These are phyloP conservation scores for Oxyscelio sp. DNA, from an alignment of 2,888 invertebrate genomes.

Conservation along the genomic window DNA sequence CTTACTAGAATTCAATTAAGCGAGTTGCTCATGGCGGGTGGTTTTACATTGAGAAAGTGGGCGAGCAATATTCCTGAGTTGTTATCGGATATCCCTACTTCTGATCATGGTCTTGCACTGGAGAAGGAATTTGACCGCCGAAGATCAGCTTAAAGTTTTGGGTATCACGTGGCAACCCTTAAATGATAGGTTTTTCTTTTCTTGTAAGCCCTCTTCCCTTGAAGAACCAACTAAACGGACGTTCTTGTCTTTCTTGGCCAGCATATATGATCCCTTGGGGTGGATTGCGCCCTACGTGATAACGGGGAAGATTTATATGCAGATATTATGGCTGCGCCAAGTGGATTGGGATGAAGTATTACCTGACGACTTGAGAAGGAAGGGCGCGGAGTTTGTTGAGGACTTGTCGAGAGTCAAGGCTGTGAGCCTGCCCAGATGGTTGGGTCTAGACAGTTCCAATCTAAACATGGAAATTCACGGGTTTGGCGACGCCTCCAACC, in stretches of 20 bases:
- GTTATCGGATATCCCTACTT: no score
- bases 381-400: neutral
- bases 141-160: neutral
- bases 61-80: no score
- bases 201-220: neutral
- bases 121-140: neutral
- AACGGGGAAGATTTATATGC: conserved; percentile 1
- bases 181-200: neutral
- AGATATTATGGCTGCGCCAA: conserved; percentile 7
- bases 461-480: neutral
- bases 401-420: neutral
- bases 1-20: no score
- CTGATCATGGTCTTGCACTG: conserved; percentile 3
- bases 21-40: no score
- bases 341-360: conserved; percentile 9
- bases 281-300: conserved; percentile 8
- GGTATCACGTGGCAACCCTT: conserved; percentile 2
- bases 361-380: neutral
- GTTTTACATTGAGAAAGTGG: no score
- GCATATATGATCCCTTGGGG: conserved; percentile 11
- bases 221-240: neutral
- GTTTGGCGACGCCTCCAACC: conserved; percentile 16
- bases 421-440: neutral
- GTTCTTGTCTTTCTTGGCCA: neutral
- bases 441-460: neutral